Evolutionary conservation across 2,113 vertebrate genomes (phyloP).

Genomic region (Stomatorhinus ivindoensis): DNA sequence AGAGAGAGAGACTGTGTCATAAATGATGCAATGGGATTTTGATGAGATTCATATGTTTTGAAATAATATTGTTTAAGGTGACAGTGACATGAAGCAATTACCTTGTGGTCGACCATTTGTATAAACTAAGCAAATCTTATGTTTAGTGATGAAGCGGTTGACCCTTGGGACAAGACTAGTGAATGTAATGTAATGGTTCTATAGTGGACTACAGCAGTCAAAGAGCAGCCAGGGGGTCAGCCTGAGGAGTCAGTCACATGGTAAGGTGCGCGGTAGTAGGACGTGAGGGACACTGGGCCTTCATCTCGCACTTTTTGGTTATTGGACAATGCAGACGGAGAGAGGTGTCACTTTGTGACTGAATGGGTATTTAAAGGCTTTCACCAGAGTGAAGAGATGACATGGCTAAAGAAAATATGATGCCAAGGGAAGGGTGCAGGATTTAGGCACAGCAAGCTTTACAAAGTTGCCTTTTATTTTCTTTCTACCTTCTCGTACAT

Average conservation of each 20-base stretch:
- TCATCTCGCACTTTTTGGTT: background rate
- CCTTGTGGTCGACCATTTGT: background rate
- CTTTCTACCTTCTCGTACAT: background rate
- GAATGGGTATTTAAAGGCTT: background rate
- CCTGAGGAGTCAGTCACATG: background rate
- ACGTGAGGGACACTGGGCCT: background rate
- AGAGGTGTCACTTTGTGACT: background rate
- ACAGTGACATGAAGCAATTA: background rate
- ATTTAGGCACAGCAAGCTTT: background rate
- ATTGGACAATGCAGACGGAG: background rate
- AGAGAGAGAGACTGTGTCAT: background rate
- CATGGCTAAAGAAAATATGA: background rate
- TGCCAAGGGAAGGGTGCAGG: background rate
- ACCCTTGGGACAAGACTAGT: background rate
- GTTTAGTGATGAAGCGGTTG: background rate
- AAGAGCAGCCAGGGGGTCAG: background rate
- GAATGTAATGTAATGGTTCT: background rate
- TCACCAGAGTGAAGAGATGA: background rate
- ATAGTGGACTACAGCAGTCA: background rate
- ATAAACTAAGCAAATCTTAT: background rate
- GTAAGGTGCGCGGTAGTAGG: background rate
- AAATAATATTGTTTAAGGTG: background rate
- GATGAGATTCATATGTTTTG: background rate
- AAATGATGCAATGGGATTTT: background rate
- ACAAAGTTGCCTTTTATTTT: background rate